A percentile compares a stretch with the other conserved stretches of the same genome.
Conservation (phyloP, 2,797 vertebrate species). For the Sternarchorhynchus goeldii region DNA sequence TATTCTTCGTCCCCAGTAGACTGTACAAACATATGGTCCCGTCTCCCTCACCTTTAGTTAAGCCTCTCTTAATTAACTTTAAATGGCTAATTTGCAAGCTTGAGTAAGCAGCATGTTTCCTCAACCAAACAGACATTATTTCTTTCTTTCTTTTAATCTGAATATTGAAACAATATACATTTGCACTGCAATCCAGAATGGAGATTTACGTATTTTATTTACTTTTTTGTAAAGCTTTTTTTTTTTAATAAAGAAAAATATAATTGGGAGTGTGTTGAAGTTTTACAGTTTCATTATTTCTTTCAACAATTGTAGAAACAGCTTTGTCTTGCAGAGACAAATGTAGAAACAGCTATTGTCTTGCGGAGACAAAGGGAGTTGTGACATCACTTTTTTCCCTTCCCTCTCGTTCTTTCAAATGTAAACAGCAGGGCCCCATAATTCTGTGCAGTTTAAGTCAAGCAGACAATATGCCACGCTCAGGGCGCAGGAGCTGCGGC, state of each 20-base stretch:
- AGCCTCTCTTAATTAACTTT: slow-evolving; percentile 61
- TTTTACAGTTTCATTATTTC: slow-evolving; percentile 51
- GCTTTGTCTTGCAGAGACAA: slow-evolving; percentile 73
- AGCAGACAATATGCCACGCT: slow-evolving; percentile 76
- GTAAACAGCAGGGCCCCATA: slow-evolving; percentile 72
- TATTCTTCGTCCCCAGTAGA: slow-evolving; percentile 55
- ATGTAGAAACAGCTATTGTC: slow-evolving; percentile 66
- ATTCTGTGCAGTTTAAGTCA: slow-evolving; percentile 70
- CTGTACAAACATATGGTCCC: slow-evolving; percentile 50
- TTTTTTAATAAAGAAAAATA: slow-evolving; percentile 7
- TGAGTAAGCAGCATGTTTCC: slow-evolving; percentile 55
- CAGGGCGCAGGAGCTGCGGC: slow-evolving; percentile 66
- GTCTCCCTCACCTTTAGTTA: slow-evolving; percentile 59
- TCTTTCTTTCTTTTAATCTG: slow-evolving; percentile 29
- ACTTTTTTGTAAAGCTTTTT: slow-evolving; percentile 26
- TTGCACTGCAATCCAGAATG: slow-evolving; percentile 40
- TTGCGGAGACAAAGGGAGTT: slow-evolving; percentile 75
- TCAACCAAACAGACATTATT: slow-evolving; percentile 37
- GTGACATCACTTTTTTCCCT: slow-evolving; percentile 66
- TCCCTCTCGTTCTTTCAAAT: slow-evolving; percentile 64
- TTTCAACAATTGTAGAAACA: slow-evolving; percentile 45
- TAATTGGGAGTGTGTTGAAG: slow-evolving; percentile 47
- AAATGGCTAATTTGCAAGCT: slow-evolving; percentile 63
- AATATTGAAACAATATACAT: slow-evolving; percentile 40
- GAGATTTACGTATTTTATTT: slow-evolving; percentile 52